phyloP scores from a whole-genome alignment of 2,888 invertebrate species.

The Mesorhabditis spiculigera region DNA sequence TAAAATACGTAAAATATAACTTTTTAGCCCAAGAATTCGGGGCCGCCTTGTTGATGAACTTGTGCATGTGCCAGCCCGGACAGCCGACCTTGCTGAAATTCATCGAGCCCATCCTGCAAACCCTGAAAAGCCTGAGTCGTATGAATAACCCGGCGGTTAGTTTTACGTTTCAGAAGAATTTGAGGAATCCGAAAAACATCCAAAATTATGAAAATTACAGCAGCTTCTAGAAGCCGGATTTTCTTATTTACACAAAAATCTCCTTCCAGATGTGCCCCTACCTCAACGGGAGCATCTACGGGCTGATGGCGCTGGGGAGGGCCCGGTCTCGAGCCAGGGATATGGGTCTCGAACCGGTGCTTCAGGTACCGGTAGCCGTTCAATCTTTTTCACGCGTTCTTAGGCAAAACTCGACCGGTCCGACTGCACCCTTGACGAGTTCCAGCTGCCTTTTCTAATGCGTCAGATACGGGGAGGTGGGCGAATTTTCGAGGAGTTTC shows the following conservation, averaged over 20 bases:
- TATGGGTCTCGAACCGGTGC: not conserved
- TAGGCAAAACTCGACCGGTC: not conserved
- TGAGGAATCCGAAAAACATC: too few species aligned
- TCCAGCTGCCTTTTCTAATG: not conserved
- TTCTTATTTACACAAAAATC: too few species aligned
- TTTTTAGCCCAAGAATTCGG: not conserved
- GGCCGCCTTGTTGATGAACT: not conserved
- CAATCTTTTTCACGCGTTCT: not conserved
- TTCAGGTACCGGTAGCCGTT: not conserved
- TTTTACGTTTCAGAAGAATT: not conserved
- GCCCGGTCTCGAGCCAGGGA: not conserved
- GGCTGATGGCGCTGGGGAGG: not conserved
- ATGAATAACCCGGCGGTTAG: not conserved
- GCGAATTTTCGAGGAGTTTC: not conserved
- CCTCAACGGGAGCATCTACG: not conserved
- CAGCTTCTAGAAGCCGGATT: too few species aligned
- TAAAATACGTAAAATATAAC: too few species aligned
- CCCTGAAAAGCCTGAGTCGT: not conserved
- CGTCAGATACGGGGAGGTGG: not conserved
- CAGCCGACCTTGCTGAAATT: slow-evolving; percentile 1
- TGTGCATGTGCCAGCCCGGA: not conserved
- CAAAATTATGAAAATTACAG: too few species aligned
- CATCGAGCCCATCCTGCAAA: not conserved
- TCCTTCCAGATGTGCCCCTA: not conserved
- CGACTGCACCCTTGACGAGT: slow-evolving; percentile 6